Evolutionary conservation across 2,888 invertebrate genomes (phyloP), one percentile per base, ranked within the genome.

Genomic region (Spodoptera exigua): DNA sequence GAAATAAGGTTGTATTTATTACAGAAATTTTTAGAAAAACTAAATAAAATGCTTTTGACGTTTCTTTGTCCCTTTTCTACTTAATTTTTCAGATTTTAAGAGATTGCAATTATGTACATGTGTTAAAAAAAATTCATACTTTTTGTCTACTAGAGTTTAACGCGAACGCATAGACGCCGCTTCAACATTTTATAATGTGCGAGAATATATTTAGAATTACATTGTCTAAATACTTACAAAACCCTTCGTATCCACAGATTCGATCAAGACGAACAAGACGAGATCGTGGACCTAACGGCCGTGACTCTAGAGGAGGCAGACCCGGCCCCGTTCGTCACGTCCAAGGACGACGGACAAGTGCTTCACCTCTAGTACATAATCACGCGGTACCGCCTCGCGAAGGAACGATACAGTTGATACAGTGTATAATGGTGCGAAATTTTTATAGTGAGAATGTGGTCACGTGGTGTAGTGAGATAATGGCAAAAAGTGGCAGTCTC

Each of bases 221-320:
- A n/a, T n/a, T n/a, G n/a, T n/a, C n/a, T n/a, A n/a, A n/a, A n/a
- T n/a, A n/a, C n/a, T n/a, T n/a, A n/a, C 1, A 2, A 11, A 17
- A 13, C 10, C 12, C 48, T 39, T 13, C 2, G 5, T 27, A 27
- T 63, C 13, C 46, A 1, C 84, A 92, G 93, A 82, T 93, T 93
- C 84, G 93, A 94, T 65, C 93, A 93, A 80, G 93, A 94, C 82
- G 98, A 98, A 83, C 97, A 98, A 81, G 98, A 98, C 85, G 98
- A 98, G 90, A 97, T 98, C 55, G 97, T 98, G 21, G 98, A 98
- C 92, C 95, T 98, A 51, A 98, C 98, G 4, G 96, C 96, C 0
- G 95, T 96, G 2, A 96, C 96, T 1, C 85, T 96, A 10, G 95
- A 96, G 43, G 96, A 96, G 40, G 35, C 57, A 0, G 57, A 62